A percentile compares a stretch with the other conserved stretches of the same genome.
These are phyloP conservation scores for Synanceia verrucosa DNA, from an alignment of 2,797 vertebrate genomes.

Conservation along the genomic window DNA sequence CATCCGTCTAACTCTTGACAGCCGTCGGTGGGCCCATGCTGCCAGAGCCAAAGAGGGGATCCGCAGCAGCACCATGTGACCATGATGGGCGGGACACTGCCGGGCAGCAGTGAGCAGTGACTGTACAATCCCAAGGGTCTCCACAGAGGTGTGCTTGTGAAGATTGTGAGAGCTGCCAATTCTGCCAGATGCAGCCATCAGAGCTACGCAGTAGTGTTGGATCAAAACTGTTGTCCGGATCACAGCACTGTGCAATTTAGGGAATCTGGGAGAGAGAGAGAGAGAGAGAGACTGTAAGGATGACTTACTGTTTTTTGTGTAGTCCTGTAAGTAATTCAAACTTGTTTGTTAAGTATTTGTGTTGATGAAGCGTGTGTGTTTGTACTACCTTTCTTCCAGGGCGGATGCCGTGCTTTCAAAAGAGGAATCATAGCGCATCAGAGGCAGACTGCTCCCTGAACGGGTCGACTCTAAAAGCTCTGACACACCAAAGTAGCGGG, in stretches of 20 bases:
- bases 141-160: slow-evolving; percentile 95
- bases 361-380: background rate
- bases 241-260: slow-evolving; percentile 94
- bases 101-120: slow-evolving; percentile 89
- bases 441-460: slow-evolving; percentile 90
- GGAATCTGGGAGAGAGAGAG: slow-evolving; percentile 84
- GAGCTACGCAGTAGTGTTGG: slow-evolving; percentile 94
- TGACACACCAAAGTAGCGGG: slow-evolving; percentile 93
- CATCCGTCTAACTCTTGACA: slow-evolving; percentile 89
- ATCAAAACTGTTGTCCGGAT: slow-evolving; percentile 94
- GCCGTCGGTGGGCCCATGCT: slow-evolving; percentile 89
- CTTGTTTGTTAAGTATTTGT: background rate
- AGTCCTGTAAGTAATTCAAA: background rate
- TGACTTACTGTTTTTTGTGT: background rate
- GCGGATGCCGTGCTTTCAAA: slow-evolving; percentile 96
- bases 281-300: background rate
- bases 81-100: slow-evolving; percentile 90
- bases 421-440: slow-evolving; percentile 93
- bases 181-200: slow-evolving; percentile 91
- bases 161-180: slow-evolving; percentile 80
- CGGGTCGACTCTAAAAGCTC: slow-evolving; percentile 94
- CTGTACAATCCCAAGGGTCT: slow-evolving; percentile 95
- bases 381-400: slow-evolving; percentile 90
- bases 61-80: slow-evolving; percentile 95
- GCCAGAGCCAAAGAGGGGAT: slow-evolving; percentile 93